Evolutionary conservation across 1,140 invertebrate genomes (phyloP).

Genomic region (Pectinophora gossypiella): DNA sequence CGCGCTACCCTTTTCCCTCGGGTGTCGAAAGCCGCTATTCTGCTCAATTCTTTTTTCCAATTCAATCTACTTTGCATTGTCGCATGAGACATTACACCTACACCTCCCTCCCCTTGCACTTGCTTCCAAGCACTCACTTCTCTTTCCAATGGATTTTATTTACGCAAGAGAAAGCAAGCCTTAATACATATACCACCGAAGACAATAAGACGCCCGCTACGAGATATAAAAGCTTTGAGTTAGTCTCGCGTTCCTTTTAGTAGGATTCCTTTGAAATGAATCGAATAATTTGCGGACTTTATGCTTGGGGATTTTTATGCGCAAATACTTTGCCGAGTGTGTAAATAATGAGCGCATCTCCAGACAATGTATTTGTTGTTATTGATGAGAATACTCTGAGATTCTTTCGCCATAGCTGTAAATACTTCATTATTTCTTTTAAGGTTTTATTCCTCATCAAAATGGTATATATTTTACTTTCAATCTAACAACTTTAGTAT

Average conservation of each 20-base stretch:
- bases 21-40: constrained; percentile 53
- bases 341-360: constrained; percentile 40
- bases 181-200: constrained; percentile 69
- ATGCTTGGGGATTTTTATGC: constrained; percentile 60
- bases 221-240: constrained; percentile 74
- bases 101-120: constrained; percentile 46
- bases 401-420: neutral
- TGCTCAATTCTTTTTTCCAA: constrained; percentile 66
- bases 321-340: constrained; percentile 47
- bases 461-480: too few species aligned
- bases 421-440: neutral
- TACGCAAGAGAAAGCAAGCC: constrained; percentile 71
- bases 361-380: neutral
- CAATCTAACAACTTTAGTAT: neutral
- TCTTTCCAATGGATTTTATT: constrained; percentile 70
- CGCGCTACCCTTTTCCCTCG: constrained; percentile 44
- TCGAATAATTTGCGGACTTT: constrained; percentile 72
- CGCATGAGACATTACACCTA: constrained; percentile 71
- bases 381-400: neutral
- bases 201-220: constrained; percentile 66
- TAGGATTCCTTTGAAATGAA: constrained; percentile 72
- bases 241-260: constrained; percentile 68
- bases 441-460: neutral
- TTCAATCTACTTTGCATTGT: constrained; percentile 74
- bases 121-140: constrained; percentile 56